phyloP scores from a whole-genome alignment of 2,888 invertebrate species.

The Tetranychus piercei region DNA sequence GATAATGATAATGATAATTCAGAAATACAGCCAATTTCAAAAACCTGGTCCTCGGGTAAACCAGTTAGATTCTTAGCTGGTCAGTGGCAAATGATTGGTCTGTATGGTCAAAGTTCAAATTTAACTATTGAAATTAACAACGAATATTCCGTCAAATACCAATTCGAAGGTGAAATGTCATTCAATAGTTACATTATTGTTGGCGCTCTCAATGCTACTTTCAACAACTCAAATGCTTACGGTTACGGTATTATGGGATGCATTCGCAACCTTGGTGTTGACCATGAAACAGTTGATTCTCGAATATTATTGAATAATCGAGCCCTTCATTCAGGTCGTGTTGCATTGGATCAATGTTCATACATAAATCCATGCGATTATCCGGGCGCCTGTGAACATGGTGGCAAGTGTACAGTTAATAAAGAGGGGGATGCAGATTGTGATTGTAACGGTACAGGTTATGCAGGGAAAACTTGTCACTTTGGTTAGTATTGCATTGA shows the following conservation, averaged over 20 bases:
- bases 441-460: conserved; percentile 73
- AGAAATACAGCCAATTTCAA: background rate
- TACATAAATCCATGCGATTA: conserved; percentile 71
- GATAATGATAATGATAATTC: background rate
- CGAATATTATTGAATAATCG: conserved; percentile 11
- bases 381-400: conserved; percentile 79
- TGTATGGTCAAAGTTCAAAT: background rate
- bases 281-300: conserved; percentile 15
- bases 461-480: conserved; percentile 81
- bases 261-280: conserved; percentile 15
- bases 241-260: conserved; percentile 18
- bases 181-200: conserved; percentile 2
- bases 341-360: conserved; percentile 70
- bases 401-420: conserved; percentile 57
- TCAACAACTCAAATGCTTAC: conserved; percentile 8
- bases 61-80: background rate
- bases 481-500: conserved; percentile 36
- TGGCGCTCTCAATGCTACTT: conserved; percentile 11
- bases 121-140: background rate
- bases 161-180: background rate
- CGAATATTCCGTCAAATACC: background rate
- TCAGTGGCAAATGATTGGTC: background rate
- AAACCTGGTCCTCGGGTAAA: background rate
- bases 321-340: conserved; percentile 43
- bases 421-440: conserved; percentile 45